Base-by-base conservation (phyloP, 2,888 invertebrate genomes). In the Cheilosia impressa region DNA sequence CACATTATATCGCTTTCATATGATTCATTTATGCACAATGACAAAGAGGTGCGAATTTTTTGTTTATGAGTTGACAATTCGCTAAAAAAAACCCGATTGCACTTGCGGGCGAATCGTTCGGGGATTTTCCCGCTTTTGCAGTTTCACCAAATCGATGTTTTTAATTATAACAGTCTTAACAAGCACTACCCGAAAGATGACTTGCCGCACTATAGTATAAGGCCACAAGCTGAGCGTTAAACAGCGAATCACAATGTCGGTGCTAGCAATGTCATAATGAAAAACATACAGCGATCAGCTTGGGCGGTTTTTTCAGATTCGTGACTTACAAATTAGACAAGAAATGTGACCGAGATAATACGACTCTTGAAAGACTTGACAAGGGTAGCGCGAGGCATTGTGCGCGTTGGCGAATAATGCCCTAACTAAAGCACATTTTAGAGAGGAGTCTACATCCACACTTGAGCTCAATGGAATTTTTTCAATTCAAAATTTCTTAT, bases 11-110 rank as follows among this genome's bases (percentile, higher is more conserved):
- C 57, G 43, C 45, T 73, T 71, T 66, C n/a, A 47, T 27, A 7
- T 85, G 85, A 76, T 73, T 84, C 84, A 55, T 81, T 76, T 72
- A 71, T 66, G 50, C 45, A 63, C 76, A 71, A 52, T 57, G 38
- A 52, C 57, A 66, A 50, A 76, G 65, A 84, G 66, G 71, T 85
- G 81, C 52, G 68, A 85, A 76, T 72, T 77, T 57, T 9, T 71
- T 71, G 13, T 53, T 53, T 73, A 71, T 58, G 53, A 17, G 15
- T 19, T 60, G 65, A 80, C 53, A 71, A 79, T 50, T 45, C 27
- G 4, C 27, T 7, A 27, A 27, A 27, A 22, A 27, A 27, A 27
- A 27, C 27, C 2, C 27, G 27, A 78, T 62, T 68, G 75, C 52
- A 75, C 62, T 34, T 45, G 19, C 58, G 41, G 38, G 34, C 58